Evolutionary conservation across 1,140 invertebrate species (phyloP).

Genomic region (Diprion similis): DNA sequence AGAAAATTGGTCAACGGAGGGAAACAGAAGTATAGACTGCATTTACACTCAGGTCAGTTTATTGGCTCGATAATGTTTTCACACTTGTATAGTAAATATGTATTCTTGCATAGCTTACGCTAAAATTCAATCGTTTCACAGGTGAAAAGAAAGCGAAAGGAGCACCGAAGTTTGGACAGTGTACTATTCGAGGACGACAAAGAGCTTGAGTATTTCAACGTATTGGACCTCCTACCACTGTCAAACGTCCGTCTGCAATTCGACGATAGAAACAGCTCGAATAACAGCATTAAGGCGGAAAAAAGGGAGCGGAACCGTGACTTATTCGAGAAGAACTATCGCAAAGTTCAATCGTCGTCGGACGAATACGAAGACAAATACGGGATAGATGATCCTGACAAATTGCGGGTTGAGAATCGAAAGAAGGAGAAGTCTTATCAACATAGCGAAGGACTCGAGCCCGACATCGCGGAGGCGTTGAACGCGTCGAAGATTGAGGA

Average conservation of each 20-base stretch:
- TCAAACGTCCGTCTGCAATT: conserved; percentile 55
- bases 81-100: too few species aligned
- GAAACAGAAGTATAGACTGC: conserved; percentile 54
- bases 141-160: conserved; percentile 59
- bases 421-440: neutral
- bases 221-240: conserved; percentile 55
- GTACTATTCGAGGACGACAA: conserved; percentile 57
- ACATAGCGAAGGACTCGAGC: neutral
- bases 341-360: conserved; percentile 3
- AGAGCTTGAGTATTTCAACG: conserved; percentile 58
- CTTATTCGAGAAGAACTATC: neutral
- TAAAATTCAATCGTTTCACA: conserved; percentile 24
- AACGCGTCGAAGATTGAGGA: neutral
- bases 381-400: neutral
- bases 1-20: conserved; percentile 56
- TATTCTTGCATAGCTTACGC: neutral
- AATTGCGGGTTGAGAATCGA: neutral
- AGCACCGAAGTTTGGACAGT: conserved; percentile 57
- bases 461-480: neutral
- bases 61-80: neutral
- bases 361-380: conserved; percentile 23
- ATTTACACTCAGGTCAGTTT: conserved; percentile 55
- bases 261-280: conserved; percentile 33
- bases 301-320: neutral
- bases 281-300: conserved; percentile 11